phyloP scores from a whole-genome alignment of 2,113 vertebrate genomes.

The Microcebus ravelobensis region DNA sequence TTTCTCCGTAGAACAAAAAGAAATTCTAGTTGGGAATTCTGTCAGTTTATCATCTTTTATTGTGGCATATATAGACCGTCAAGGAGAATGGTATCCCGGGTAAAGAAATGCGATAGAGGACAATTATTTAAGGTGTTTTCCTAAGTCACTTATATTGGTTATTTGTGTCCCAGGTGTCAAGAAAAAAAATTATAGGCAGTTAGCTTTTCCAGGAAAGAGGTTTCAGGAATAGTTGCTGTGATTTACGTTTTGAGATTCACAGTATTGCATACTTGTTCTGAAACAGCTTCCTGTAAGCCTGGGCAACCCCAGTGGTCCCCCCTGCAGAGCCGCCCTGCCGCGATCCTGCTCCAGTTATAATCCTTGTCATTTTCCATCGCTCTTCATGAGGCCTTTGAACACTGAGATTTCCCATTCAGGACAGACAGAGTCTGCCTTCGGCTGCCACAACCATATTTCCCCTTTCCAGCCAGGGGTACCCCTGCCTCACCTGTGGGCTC shows the following conservation, averaged over 20 bases:
- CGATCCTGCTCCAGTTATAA: neutral
- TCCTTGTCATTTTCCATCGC: neutral
- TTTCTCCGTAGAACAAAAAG: conserved; percentile 20
- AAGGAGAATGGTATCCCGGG: neutral
- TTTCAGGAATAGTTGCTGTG: conserved; percentile 34
- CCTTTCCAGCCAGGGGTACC: neutral
- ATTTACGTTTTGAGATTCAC: conserved; percentile 41
- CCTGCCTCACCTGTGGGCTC: neutral
- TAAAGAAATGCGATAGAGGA: conserved; percentile 47
- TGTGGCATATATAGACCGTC: neutral
- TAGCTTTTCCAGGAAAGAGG: conserved; percentile 5
- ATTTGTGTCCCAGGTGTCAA: conserved; percentile 2
- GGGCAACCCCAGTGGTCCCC: neutral
- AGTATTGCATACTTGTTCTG: conserved; percentile 15
- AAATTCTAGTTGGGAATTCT: conserved; percentile 47
- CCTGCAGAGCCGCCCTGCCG: neutral
- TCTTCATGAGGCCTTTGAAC: neutral
- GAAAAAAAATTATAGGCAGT: conserved; percentile 46
- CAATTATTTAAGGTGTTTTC: conserved; percentile 59
- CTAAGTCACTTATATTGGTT: conserved; percentile 21
- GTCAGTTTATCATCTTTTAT: neutral
- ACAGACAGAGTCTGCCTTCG: neutral
- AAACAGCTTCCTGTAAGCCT: neutral
- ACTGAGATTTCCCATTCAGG: neutral
- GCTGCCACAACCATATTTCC: neutral